Conservation (phyloP, 2,888 invertebrate species). For the Chymomyza amoena region DNA sequence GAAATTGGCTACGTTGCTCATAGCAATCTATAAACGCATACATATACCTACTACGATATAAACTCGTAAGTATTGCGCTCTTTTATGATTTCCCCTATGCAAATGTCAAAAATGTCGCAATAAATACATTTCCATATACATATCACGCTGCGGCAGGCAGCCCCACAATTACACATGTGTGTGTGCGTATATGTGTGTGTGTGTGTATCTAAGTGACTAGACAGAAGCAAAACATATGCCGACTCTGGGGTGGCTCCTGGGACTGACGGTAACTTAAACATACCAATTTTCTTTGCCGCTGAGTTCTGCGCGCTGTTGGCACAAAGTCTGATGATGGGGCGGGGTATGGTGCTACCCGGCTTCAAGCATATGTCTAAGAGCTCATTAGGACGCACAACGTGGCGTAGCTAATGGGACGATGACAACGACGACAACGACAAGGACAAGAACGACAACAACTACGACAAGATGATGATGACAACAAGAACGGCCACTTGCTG, state of each 20-base stretch:
- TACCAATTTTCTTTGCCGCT: constrained; percentile 47
- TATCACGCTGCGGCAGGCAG: neutral
- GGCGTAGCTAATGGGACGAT: constrained; percentile 70
- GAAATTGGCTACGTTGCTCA: neutral
- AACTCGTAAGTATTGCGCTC: neutral
- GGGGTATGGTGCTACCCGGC: constrained; percentile 23
- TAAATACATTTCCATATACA: constrained; percentile 36
- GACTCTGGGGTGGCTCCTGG: neutral
- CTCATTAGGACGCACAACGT: constrained; percentile 71
- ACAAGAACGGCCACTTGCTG: neutral
- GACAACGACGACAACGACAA: constrained; percentile 39
- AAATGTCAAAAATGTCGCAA: constrained; percentile 34
- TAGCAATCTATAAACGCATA: neutral
- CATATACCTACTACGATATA: neutral
- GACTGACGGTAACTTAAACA: constrained; percentile 36
- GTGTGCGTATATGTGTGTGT: neutral
- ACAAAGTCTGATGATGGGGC: neutral
- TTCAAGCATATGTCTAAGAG: constrained; percentile 67
- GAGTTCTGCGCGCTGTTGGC: neutral
- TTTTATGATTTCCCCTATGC: constrained; percentile 8
- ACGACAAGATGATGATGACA: neutral
- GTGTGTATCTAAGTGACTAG: neutral
- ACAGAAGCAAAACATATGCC: neutral
- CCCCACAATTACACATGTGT: neutral
- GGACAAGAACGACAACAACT: neutral